Conservation (phyloP, 2,888 invertebrate genomes). For the Ennomos quercinarius region DNA sequence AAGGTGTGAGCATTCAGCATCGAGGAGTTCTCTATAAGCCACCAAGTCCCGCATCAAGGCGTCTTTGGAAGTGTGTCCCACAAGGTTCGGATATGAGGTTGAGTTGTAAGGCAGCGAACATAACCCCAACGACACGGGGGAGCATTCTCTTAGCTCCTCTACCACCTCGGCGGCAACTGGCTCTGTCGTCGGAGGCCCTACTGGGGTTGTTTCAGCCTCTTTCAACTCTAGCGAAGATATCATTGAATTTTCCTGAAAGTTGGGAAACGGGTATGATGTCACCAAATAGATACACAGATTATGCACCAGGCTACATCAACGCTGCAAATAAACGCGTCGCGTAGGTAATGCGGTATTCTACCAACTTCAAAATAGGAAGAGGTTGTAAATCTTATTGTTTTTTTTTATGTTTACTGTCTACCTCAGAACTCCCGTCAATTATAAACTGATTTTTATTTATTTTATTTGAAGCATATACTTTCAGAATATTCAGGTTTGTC, state of each 20-base stretch:
- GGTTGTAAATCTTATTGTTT: no score
- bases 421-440: no score
- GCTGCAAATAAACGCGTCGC: no score
- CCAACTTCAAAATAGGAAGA: no score
- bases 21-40: slow-evolving; percentile 93
- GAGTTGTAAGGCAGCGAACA: slow-evolving; percentile 91
- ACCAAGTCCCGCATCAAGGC: slow-evolving; percentile 91
- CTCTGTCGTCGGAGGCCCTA: slow-evolving; percentile 73
- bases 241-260: slow-evolving; percentile 74
- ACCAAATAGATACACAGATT: no score
- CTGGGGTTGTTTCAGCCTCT: slow-evolving; percentile 68
- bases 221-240: slow-evolving; percentile 77
- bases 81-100: slow-evolving; percentile 93
- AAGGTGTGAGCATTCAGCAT: slow-evolving; percentile 94
- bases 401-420: no score
- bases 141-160: slow-evolving; percentile 88
- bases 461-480: no score
- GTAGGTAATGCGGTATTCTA: no score
- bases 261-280: no score
- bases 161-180: slow-evolving; percentile 71
- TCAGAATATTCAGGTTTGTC: no score
- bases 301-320: no score
- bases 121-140: slow-evolving; percentile 87
- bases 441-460: no score
- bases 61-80: slow-evolving; percentile 87